Percentiles rank a stretch among this genome's conserved stretches.
These are phyloP conservation scores for Argynnis bischoffii DNA, from an alignment of 2,888 invertebrate species.

Conservation along the genomic window DNA sequence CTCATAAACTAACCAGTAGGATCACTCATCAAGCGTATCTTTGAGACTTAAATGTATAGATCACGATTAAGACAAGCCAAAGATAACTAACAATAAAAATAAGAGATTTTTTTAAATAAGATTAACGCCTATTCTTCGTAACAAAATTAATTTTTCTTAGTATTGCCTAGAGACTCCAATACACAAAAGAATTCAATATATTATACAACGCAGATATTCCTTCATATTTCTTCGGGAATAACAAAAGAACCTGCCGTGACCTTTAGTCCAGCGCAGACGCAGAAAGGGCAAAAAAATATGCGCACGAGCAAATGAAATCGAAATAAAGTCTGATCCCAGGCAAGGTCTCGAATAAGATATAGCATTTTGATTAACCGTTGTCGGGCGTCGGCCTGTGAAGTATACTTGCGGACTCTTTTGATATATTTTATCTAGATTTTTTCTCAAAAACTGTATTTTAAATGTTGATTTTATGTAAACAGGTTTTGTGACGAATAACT, in stretches of 20 bases:
- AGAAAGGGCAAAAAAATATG: constrained; percentile 65
- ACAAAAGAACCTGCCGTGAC: constrained; percentile 77
- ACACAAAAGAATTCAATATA: constrained; percentile 74
- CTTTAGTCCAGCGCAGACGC: constrained; percentile 55
- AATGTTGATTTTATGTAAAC: constrained; percentile 43
- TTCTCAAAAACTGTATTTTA: constrained; percentile 40
- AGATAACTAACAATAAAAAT: constrained; percentile 38
- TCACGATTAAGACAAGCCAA: constrained; percentile 49
- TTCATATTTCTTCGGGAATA: constrained; percentile 76
- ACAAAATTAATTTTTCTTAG: constrained; percentile 65
- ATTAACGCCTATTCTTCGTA: constrained; percentile 71
- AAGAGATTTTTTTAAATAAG: constrained; percentile 46
- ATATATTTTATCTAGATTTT: constrained; percentile 45
- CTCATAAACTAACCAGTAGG: constrained; percentile 46
- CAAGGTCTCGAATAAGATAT: constrained; percentile 77
- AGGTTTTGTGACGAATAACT: constrained; percentile 33
- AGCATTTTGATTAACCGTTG: constrained; percentile 79
- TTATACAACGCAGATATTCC: constrained; percentile 59
- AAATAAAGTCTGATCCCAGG: constrained; percentile 60
- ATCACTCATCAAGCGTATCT: constrained; percentile 35
- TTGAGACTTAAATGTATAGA: constrained; percentile 30
- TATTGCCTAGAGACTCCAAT: constrained; percentile 75
- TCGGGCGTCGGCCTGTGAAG: constrained; percentile 61
- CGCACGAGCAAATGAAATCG: constrained; percentile 81
- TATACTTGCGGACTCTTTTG: constrained; percentile 51